Percentiles rank a stretch among this genome's conserved stretches.
Conservation (phyloP, 2,797 vertebrate species). For the Tokudaia tokunoshimensis region DNA sequence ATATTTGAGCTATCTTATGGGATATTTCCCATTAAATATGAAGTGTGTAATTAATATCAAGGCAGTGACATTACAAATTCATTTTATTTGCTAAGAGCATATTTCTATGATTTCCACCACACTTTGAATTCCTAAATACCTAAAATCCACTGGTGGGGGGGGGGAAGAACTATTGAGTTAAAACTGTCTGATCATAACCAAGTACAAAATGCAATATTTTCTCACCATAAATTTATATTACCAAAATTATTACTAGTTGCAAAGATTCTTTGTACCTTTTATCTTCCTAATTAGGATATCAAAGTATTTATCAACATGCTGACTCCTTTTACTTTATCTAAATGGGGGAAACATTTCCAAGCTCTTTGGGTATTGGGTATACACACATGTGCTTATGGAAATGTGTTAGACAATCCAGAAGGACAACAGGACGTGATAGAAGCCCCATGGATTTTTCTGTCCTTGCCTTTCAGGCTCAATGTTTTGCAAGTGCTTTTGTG, state of each 20-base stretch:
- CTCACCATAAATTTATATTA: conserved; percentile 4
- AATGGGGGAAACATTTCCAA: neutral
- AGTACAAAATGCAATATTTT: conserved; percentile 50
- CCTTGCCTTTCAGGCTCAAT: conserved; percentile 30
- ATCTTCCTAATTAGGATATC: conserved; percentile 38
- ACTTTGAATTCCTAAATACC: conserved; percentile 44
- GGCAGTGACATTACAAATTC: neutral
- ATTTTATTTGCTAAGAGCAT: conserved; percentile 49
- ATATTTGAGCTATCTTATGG: conserved; percentile 36
- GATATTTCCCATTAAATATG: conserved; percentile 41
- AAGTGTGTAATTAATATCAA: conserved; percentile 50
- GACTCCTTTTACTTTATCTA: neutral
- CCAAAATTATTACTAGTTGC: neutral
- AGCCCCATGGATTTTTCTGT: neutral
- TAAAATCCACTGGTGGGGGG: neutral
- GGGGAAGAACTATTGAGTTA: conserved; percentile 17
- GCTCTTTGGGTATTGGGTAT: neutral
- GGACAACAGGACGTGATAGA: conserved; percentile 45
- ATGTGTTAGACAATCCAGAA: neutral
- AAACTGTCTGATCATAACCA: conserved; percentile 22
- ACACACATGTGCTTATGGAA: neutral
- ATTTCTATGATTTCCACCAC: neutral
- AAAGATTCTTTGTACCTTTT: conserved; percentile 29
- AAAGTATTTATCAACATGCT: neutral
- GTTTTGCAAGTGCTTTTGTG: conserved; percentile 22